Evolutionary conservation across 64 coral and sea anemone species (phyloP), one percentile per base, ranked within the genome.

Genomic region (Catalaphyllia jardinei): DNA sequence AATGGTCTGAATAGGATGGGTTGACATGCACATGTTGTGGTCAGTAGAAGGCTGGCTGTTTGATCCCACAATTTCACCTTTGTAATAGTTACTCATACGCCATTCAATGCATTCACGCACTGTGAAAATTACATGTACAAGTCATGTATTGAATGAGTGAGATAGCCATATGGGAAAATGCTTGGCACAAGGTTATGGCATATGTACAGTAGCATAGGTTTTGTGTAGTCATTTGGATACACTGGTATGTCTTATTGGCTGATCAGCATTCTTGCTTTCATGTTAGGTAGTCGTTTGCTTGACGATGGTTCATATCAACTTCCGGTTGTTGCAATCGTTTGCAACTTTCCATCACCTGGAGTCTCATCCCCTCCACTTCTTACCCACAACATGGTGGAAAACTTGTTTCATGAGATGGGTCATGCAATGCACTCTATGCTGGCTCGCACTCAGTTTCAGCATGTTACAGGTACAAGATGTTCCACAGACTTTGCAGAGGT

Each of bases 351-450:
- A 5, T 25, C 75, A 35, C 96, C 96, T 2, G 74, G 79, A 35
- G 82, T 77, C 5, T 90, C 87, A 33, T 79, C 88, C 6, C 90
- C 90, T 11, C 89, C 96, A 20, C 86, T 95, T 16, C 88, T 98
- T 13, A 93, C 82, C 10, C 96, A 95, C 49, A 75, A 72, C 64
- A 98, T 98, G 96, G 90, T 98, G 19, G 96, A 98, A 76, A 98
- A 98, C 42, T 65, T 98, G 2, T 98, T 95, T 75, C 97, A 99
- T 54, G 97, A 99, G 78, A 99, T 99, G 97, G 97, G 97, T 6
- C 97, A 99, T 93, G 97, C 97, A 0, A 95, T 99, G 97, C 97
- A 99, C 60, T 99, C 97, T 11, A 99, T 99, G 97, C 86, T 99
- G 25, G 97, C 90, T 28, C 90, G 97, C 61, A 99, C 97, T n/a